Percentiles rank a stretch among this genome's conserved stretches.
These are phyloP conservation scores for Esox lucius DNA, from an alignment of 2,797 vertebrate species.

Conservation along the genomic window DNA sequence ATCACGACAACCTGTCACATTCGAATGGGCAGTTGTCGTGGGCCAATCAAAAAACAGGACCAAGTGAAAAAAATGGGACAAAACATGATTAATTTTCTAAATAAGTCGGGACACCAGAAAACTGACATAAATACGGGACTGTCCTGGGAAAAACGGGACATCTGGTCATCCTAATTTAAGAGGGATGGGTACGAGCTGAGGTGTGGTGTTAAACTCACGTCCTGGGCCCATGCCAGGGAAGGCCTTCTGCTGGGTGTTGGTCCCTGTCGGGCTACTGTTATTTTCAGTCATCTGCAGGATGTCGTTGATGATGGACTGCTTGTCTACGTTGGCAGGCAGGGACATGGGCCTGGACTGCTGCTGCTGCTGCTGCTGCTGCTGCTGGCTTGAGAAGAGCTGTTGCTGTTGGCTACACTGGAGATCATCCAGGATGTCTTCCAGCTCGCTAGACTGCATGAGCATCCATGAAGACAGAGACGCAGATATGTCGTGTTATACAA, in stretches of 20 bases:
- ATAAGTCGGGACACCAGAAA: too few species aligned
- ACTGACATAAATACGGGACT: too few species aligned
- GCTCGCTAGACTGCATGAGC: conserved; percentile 80
- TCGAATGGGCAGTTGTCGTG: too few species aligned
- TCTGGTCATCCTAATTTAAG: not conserved
- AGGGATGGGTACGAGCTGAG: not conserved
- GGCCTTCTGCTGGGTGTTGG: conserved; percentile 74
- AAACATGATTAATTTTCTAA: too few species aligned
- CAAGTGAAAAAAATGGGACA: too few species aligned
- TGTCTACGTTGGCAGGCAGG: conserved; percentile 84
- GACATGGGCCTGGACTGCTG: conserved; percentile 67
- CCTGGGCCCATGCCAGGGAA: conserved; percentile 74
- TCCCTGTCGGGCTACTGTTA: conserved; percentile 53
- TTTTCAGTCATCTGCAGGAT: conserved; percentile 91
- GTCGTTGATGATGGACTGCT: conserved; percentile 95
- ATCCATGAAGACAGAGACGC: not conserved
- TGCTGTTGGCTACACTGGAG: conserved; percentile 82
- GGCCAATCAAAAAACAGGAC: too few species aligned
- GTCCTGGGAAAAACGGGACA: too few species aligned
- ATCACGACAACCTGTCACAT: too few species aligned
- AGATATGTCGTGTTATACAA: not conserved
- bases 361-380: conserved; percentile 48
- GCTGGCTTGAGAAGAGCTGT: conserved; percentile 44
- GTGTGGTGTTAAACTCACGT: conserved; percentile 33
- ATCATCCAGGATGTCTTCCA: conserved; percentile 95